Evolutionary conservation across 2,797 vertebrate species (phyloP), one percentile per base, ranked within the genome.

Genomic region (Enteromius afrohamiltoni): DNA sequence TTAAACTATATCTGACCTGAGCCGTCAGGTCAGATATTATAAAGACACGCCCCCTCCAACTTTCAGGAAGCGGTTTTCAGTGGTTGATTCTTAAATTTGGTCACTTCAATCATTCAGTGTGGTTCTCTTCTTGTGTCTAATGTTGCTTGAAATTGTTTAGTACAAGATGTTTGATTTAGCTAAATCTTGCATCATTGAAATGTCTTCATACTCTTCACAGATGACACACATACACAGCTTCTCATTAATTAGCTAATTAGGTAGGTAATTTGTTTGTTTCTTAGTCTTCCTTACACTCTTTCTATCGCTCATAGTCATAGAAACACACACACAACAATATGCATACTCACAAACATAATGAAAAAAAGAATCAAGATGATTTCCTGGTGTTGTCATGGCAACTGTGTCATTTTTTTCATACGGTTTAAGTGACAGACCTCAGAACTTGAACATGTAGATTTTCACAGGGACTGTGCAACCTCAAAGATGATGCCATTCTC

Each of bases 201-300:
- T 49, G 49, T 76, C 77, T 68, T 79, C 21, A 76, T 68, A 60
- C 34, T 83, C 64, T 77, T 70, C 82, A 26, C 82, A 67, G 71
- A 40, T 11, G 23, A 58, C 60, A 75, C 23, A 78, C 14, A 40
- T 23, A 19, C 21, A 80, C 16, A 21, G 19, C 55, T 75, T 64
- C 77, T 74, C 69, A 77, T 75, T 84, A 64, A 73, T 70, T 62
- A 37, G 51, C 49, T 82, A 73, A 90, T 88, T 91, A 79, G 83
- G 89, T 91, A 90, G 87, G 84, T 86, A 86, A 83, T 83, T 86
- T 83, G 37, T 84, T 47, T 49, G 17, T 83, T 37, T 71, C 62
- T 85, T 34, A 69, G 5, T 76, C 13, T 74, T 62, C 17, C n/a
- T 69, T 68, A 29, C 21, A 53, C 17, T 83, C 47, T 73, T 53